phyloP scores from a whole-genome alignment of 2,113 vertebrate genomes.

The Tachuris rubrigastra region DNA sequence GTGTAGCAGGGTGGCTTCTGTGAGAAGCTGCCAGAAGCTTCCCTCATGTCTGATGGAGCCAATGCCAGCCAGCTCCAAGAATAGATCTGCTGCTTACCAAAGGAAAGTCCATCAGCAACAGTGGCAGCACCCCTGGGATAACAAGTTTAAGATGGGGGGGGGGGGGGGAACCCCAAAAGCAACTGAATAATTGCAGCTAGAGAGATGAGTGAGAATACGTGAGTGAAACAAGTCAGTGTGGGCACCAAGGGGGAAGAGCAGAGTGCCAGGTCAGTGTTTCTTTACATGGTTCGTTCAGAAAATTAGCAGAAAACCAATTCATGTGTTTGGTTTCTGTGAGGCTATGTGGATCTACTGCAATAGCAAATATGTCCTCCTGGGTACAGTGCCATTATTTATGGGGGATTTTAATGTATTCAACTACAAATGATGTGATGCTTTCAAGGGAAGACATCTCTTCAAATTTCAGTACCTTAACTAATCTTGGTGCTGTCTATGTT shows the following conservation, averaged over 20 bases:
- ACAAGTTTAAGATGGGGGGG: background rate
- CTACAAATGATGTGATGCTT: background rate
- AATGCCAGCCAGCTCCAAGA: background rate
- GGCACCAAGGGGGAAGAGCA: rapidly evolving
- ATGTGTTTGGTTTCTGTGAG: background rate
- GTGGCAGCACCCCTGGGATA: background rate
- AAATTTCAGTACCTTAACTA: background rate
- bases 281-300: background rate
- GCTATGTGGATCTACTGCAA: background rate
- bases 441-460: background rate
- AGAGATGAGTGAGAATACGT: background rate
- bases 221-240: background rate
- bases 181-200: background rate
- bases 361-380: background rate
- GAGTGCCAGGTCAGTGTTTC: background rate
- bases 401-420: background rate
- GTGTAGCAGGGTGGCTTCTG: background rate
- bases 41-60: background rate
- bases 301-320: background rate
- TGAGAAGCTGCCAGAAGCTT: background rate
- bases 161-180: rapidly evolving
- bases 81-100: background rate
- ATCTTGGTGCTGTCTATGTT: background rate
- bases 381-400: rapidly evolving
- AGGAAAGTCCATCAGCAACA: background rate